Base-by-base conservation (phyloP, 2,797 vertebrate species). In the Nannoperca australis region DNA sequence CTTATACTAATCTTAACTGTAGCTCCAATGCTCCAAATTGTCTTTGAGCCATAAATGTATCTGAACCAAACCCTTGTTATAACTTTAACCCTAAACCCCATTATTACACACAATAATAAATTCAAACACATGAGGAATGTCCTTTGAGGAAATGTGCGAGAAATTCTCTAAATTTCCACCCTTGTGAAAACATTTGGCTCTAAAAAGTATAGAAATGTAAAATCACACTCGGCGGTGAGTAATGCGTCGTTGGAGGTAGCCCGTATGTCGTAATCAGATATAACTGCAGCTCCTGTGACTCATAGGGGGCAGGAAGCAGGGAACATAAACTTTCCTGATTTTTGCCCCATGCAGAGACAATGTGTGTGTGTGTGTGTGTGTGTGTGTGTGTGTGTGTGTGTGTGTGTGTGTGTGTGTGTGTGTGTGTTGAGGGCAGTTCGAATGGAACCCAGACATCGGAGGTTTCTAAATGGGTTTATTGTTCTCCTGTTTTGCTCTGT, bases 221-320 rank as follows among this genome's bases (percentile, higher is more conserved):
- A 81, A 72, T 80, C 71, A 55, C 3, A 2, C 47, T 72, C 93
- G 92, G 92, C 88, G 86, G 93, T 96, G 96, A 96, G 95, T 95
- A 90, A 94, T 87, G 89, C 95, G 58, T 91, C 73, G 92, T 93
- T 94, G 95, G 94, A 95, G 94, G 96, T 68, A 92, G 63, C 78
- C 78, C 86, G 85, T 76, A 68, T 94, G 92, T 92, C 86, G 92
- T 93, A 94, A 94, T 94, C 95, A 74, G 92, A 95, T 84, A 87
- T 85, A 89, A 90, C 85, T 83, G 83, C 93, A 93, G 88, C 92
- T 93, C 82, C 93, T 76, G 93, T 59, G 77, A 76, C 72, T 84
- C 84, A 81, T 68, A 72, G 70, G 70, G 69, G 62, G 80, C 38
- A 81, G 65, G 72, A 76, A 70, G 69, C 47, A 53, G 50, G 60